Evolutionary conservation across 2,113 vertebrate species (phyloP).

Genomic region (Platysteira castanea): DNA sequence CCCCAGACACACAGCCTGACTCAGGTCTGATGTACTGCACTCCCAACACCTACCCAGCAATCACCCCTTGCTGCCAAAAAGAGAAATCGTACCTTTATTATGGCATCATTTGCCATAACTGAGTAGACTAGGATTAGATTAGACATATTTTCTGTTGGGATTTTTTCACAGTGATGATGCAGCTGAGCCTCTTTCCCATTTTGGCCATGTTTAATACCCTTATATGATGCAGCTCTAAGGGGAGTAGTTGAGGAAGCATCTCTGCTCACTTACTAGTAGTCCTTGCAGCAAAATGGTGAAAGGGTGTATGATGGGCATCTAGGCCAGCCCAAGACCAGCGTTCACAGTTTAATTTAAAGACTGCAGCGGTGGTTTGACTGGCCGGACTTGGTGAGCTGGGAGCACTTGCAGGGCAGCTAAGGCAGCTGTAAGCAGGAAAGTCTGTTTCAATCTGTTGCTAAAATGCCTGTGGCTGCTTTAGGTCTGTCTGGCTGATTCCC

Average conservation of each 20-base stretch:
- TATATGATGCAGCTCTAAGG: neutral
- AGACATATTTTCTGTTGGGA: neutral
- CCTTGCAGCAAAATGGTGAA: neutral
- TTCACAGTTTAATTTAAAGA: neutral
- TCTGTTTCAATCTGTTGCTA: neutral
- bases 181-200: neutral
- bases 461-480: neutral
- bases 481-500: neutral
- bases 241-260: neutral
- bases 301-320: neutral
- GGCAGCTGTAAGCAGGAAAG: neutral
- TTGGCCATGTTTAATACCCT: neutral
- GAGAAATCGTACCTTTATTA: neutral
- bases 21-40: rapidly evolving
- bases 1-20: no score
- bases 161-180: neutral
- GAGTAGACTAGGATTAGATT: neutral
- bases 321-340: neutral
- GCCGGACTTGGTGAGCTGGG: neutral
- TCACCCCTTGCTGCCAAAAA: neutral
- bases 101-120: neutral
- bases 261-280: neutral
- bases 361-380: neutral
- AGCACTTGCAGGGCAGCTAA: neutral
- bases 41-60: neutral